Conservation (phyloP, 92 coral and sea anemone species). For the Epizoanthus illoricatus region DNA sequence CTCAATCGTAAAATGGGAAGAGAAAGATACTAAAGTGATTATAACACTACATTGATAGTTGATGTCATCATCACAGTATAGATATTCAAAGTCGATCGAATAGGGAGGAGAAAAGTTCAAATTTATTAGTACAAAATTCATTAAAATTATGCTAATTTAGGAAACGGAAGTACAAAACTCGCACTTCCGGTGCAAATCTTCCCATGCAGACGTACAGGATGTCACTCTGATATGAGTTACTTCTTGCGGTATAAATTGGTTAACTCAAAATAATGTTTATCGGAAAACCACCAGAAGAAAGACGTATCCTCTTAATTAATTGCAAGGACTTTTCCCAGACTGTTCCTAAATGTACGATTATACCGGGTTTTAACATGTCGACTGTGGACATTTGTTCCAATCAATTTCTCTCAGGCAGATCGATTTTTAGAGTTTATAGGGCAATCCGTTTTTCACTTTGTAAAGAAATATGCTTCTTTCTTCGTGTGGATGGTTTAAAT, state of each 20-base stretch:
- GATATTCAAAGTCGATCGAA: background rate
- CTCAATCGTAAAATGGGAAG: background rate
- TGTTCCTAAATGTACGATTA: no score
- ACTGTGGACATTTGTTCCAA: no score
- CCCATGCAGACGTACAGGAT: background rate
- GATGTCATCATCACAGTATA: slow-evolving; percentile 8
- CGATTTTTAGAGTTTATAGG: no score
- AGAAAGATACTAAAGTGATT: background rate
- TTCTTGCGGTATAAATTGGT: background rate
- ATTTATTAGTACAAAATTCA: background rate
- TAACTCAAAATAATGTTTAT: background rate
- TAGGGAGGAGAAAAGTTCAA: slow-evolving; percentile 15
- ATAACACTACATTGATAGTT: background rate
- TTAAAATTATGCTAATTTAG: slow-evolving; percentile 31
- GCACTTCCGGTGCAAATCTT: slow-evolving; percentile 9
- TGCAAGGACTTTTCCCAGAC: background rate
- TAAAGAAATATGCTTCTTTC: no score
- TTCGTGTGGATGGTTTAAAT: no score
- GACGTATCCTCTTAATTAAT: background rate
- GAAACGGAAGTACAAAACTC: background rate
- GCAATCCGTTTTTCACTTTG: no score
- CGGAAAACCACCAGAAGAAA: slow-evolving; percentile 32
- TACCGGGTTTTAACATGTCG: no score
- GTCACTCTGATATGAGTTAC: background rate
- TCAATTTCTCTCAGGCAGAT: no score